These are phyloP conservation scores for Caenorhabditis wallacei DNA, from an alignment of 2,888 invertebrate genomes.

Conservation along the genomic window DNA sequence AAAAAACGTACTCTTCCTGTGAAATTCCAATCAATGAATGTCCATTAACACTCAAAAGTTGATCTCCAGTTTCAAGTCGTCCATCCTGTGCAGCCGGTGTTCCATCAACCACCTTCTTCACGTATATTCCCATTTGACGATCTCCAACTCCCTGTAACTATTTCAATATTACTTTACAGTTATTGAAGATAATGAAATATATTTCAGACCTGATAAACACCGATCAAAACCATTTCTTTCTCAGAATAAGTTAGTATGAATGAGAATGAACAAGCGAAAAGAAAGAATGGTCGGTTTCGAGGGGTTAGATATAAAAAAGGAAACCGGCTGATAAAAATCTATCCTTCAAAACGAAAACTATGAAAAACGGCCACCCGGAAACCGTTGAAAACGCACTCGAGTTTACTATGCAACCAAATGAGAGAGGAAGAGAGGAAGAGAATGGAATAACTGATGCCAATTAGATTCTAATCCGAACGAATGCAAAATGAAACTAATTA, in stretches of 20 bases:
- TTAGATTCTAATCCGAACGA: constrained; percentile 17
- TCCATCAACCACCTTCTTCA: constrained; percentile 96
- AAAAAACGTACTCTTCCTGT: constrained; percentile 87
- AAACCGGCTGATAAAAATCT: constrained; percentile 30
- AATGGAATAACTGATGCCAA: constrained; percentile 42
- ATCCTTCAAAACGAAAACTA: constrained; percentile 18
- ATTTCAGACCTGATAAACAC: constrained; percentile 50
- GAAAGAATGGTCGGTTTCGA: neutral
- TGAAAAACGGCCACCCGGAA: constrained; percentile 29
- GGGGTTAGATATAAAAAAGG: constrained; percentile 1
- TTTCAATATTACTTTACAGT: neutral
- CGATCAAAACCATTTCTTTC: constrained; percentile 59
- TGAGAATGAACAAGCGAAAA: too few relatives aligned
- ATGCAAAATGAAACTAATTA: constrained; percentile 34
- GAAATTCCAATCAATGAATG: constrained; percentile 92
- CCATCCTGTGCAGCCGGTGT: constrained; percentile 88
- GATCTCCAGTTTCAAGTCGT: constrained; percentile 96
- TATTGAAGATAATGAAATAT: neutral
- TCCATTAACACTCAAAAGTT: constrained; percentile 96
- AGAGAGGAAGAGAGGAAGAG: neutral
- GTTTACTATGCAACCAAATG: constrained; percentile 7
- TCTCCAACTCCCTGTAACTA: constrained; percentile 88
- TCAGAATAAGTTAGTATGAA: neutral
- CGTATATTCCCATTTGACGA: constrained; percentile 95
- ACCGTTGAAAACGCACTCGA: neutral